Evolutionary conservation across 2,797 vertebrate species (phyloP), one percentile per base, ranked within the genome.

Genomic region (Meriones psammophilus): DNA sequence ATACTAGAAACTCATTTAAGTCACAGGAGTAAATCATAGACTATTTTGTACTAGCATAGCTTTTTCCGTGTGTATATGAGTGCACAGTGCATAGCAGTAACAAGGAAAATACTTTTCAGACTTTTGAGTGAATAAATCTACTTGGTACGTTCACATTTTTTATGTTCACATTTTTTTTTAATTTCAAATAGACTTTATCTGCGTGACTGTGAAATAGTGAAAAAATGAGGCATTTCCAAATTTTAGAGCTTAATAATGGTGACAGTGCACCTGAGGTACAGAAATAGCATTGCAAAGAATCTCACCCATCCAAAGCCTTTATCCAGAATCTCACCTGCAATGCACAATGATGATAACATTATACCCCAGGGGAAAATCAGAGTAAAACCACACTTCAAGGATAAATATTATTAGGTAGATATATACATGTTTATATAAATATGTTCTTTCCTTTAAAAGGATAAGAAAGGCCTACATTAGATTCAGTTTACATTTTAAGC

Each of bases 401-500:
- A 26, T 30, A 78, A 39, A 4, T 66, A 1, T 56, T 66, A 78
- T 71, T 62, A 69, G 8, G 4, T 8, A 56, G 24, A 83, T 12
- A 68, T 50, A 17, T n/a, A 87, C 1, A 18, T 93, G 28, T 89
- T 95, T 80, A 80, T 13, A 66, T 33, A 62, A 8, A 76, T 14
- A 36, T 94, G 6, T 42, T 87, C 42, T 96, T 28, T 78, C 9
- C 18, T 74, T 89, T 42, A 71, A 79, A 90, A 95, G 26, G 26
- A 50, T 84, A 83, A 78, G 56, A 58, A 76, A 46, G 79, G 54
- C 88, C 71, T 62, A 87, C 5, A 42, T 94, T 68, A 42, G 39
- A 26, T 36, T 1, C 26, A 90, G 18, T 6, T 80, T 85, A 85
- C 9, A 92, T 79, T 89, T 84, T 46, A 69, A 79, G 78, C 85